These are phyloP conservation scores for Arrhamphus sclerolepis DNA, from an alignment of 2,797 vertebrate genomes.

Conservation along the genomic window DNA sequence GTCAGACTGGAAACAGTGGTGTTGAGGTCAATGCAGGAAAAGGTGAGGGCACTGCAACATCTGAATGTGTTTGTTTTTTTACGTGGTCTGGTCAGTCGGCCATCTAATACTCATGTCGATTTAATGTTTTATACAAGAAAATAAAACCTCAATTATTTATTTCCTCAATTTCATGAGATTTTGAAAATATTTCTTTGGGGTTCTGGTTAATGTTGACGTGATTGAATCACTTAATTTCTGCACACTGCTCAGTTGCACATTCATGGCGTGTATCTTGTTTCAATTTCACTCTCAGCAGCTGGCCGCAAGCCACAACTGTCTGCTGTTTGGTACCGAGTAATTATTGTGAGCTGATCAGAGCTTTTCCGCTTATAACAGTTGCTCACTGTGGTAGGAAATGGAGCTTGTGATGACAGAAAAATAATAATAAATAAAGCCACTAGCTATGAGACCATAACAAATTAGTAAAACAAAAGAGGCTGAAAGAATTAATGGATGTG, in stretches of 20 bases:
- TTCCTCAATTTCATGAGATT: background rate
- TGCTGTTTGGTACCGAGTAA: background rate
- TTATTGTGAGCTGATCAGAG: background rate
- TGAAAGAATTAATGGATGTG: background rate
- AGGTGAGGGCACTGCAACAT: conserved; percentile 15
- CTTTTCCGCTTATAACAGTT: background rate
- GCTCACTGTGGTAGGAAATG: conserved; percentile 5
- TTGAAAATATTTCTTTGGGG: background rate
- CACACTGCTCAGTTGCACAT: background rate
- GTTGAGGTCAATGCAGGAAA: conserved; percentile 15
- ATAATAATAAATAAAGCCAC: background rate
- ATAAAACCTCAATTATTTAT: background rate
- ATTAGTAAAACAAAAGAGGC: background rate
- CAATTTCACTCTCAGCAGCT: conserved; percentile 1
- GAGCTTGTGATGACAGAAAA: background rate
- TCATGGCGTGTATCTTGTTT: background rate
- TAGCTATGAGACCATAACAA: conserved; percentile 4
- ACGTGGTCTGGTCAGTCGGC: too few relatives aligned
- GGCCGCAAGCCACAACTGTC: background rate
- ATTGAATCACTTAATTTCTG: background rate
- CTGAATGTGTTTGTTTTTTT: conserved; percentile 13
- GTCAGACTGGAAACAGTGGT: conserved; percentile 38
- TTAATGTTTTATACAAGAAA: background rate
- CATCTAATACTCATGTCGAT: background rate
- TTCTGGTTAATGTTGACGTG: background rate